These are phyloP conservation scores for Drosophila ogumai DNA, from an alignment of 1,140 invertebrate species.

Conservation along the genomic window DNA sequence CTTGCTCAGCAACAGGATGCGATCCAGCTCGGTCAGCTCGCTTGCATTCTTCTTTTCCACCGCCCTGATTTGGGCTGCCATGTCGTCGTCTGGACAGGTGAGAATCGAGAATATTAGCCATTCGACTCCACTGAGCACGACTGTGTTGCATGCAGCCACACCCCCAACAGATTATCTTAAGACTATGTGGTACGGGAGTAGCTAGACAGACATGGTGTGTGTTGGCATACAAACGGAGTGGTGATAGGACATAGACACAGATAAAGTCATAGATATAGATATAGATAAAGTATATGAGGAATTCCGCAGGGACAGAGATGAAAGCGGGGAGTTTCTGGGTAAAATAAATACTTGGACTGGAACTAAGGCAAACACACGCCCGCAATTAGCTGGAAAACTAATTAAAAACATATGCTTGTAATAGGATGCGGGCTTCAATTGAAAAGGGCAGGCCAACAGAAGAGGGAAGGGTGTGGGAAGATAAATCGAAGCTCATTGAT, in stretches of 20 bases:
- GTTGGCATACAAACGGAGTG: slow-evolving; percentile 44
- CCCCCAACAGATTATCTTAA: slow-evolving; percentile 39
- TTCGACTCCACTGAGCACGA: neutral
- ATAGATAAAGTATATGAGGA: neutral
- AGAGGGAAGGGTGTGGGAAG: neutral
- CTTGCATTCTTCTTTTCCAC: slow-evolving; percentile 88
- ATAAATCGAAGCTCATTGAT: slow-evolving; percentile 34
- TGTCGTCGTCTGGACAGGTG: slow-evolving; percentile 71
- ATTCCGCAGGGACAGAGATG: slow-evolving; percentile 6
- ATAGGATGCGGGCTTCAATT: slow-evolving; percentile 42
- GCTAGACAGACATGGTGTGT: slow-evolving; percentile 26
- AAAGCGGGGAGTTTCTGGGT: slow-evolving; percentile 5
- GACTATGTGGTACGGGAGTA: slow-evolving; percentile 20
- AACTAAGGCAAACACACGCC: slow-evolving; percentile 15
- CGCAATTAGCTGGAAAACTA: slow-evolving; percentile 39
- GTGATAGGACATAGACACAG: slow-evolving; percentile 4
- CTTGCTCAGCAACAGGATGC: slow-evolving; percentile 95
- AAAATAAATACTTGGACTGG: slow-evolving; percentile 13
- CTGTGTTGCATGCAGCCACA: slow-evolving; percentile 42
- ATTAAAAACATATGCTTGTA: slow-evolving; percentile 43
- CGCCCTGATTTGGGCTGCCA: slow-evolving; percentile 79
- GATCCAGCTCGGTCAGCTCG: slow-evolving; percentile 91
- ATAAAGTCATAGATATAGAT: neutral
- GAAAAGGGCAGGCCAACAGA: slow-evolving; percentile 16
- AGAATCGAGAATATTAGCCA: slow-evolving; percentile 24